Percentiles rank a stretch among this genome's conserved stretches.
Evolutionary conservation across 2,888 invertebrate genomes (phyloP).

Genomic region (Drosophila pseudotalamancana): DNA sequence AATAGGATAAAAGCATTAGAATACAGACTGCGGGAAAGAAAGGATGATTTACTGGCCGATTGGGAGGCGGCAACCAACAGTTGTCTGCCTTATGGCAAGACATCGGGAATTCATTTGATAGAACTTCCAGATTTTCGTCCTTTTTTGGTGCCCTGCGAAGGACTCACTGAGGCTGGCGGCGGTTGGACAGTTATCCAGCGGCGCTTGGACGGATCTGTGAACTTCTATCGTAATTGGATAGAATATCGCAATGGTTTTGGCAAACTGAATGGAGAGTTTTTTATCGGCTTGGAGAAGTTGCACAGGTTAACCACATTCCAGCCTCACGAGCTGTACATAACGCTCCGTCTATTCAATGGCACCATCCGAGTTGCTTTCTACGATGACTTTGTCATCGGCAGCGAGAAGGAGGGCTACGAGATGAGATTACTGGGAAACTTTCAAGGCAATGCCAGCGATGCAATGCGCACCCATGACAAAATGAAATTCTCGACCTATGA

Average conservation of each 20-base stretch:
- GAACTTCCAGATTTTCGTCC: slow-evolving; percentile 81
- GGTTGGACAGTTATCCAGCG: slow-evolving; percentile 89
- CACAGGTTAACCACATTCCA: slow-evolving; percentile 84
- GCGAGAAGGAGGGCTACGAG: slow-evolving; percentile 87
- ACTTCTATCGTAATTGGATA: slow-evolving; percentile 88
- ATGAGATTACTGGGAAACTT: slow-evolving; percentile 88
- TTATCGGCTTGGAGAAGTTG: slow-evolving; percentile 89
- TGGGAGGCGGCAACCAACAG: slow-evolving; percentile 64
- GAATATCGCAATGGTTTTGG: slow-evolving; percentile 89
- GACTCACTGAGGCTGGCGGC: slow-evolving; percentile 84
- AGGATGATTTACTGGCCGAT: slow-evolving; percentile 61
- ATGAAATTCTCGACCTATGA: slow-evolving; percentile 88
- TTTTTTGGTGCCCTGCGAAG: slow-evolving; percentile 58
- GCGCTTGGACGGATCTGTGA: slow-evolving; percentile 87
- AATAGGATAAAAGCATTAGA: slow-evolving; percentile 30
- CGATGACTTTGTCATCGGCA: slow-evolving; percentile 87
- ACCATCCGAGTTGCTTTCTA: slow-evolving; percentile 87
- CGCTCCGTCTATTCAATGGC: slow-evolving; percentile 87
- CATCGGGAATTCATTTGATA: slow-evolving; percentile 55
- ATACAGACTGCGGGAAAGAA: slow-evolving; percentile 51
- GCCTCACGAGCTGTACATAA: slow-evolving; percentile 86
- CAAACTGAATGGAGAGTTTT: slow-evolving; percentile 88
- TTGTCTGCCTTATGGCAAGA: slow-evolving; percentile 51
- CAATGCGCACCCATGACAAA: slow-evolving; percentile 87
- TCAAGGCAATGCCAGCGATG: slow-evolving; percentile 88